Evolutionary conservation across 2,113 vertebrate genomes (phyloP).

Genomic region (Clarias macrocephalus): DNA sequence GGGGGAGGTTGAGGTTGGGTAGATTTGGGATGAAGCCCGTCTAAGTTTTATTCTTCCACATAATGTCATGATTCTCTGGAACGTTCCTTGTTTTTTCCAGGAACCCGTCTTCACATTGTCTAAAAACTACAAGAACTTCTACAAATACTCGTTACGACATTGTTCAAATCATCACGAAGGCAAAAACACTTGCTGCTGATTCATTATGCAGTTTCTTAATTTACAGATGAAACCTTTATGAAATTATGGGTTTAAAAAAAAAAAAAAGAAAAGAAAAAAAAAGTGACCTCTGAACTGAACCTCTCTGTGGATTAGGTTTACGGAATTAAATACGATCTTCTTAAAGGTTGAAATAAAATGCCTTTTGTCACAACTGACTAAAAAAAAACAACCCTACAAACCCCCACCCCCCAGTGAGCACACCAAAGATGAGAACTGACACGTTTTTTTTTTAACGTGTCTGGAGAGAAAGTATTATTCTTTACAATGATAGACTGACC

Average conservation of each 20-base stretch:
- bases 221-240: not conserved
- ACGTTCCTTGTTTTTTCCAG: slow-evolving; percentile 43
- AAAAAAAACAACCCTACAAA: slow-evolving; percentile 57
- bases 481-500: slow-evolving; percentile 72
- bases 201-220: slow-evolving; percentile 5
- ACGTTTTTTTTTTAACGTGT: slow-evolving; percentile 63
- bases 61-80: slow-evolving; percentile 50
- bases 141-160: slow-evolving; percentile 45
- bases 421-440: slow-evolving; percentile 73
- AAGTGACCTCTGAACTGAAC: not conserved
- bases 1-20: slow-evolving; percentile 42
- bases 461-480: slow-evolving; percentile 66
- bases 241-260: not conserved
- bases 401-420: slow-evolving; percentile 61
- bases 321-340: slow-evolving; percentile 37
- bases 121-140: slow-evolving; percentile 51
- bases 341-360: slow-evolving; percentile 74
- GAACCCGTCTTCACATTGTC: slow-evolving; percentile 47
- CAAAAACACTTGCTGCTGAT: slow-evolving; percentile 24
- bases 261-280: not conserved
- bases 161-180: slow-evolving; percentile 33
- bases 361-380: slow-evolving; percentile 74
- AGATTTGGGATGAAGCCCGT: slow-evolving; percentile 14
- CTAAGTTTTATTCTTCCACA: slow-evolving; percentile 24
- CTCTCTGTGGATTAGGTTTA: not conserved